Conservation (phyloP, 2,113 vertebrate species). For the Heterocephalus glaber region DNA sequence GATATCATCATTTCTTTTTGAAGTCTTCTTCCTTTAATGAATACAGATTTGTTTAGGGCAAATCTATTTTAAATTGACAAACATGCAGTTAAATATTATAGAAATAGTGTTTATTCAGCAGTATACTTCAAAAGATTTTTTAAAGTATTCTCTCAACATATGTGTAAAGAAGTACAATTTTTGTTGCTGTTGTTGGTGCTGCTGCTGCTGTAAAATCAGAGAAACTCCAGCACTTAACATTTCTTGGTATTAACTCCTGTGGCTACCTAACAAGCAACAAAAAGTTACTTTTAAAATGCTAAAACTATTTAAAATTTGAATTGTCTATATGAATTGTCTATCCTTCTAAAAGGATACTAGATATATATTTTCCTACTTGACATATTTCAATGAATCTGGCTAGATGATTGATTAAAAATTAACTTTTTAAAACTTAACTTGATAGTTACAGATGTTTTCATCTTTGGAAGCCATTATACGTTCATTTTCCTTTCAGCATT, state of each 20-base stretch:
- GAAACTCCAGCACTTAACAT: conserved; percentile 45
- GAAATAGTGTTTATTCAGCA: background rate
- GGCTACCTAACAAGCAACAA: background rate
- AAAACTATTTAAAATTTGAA: conserved; percentile 40
- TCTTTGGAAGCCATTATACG: conserved; percentile 84
- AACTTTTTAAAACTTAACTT: conserved; percentile 83
- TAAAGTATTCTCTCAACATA: background rate
- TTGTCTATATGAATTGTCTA: background rate
- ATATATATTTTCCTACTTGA: background rate
- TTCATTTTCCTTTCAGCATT: conserved; percentile 87
- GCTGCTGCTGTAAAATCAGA: conserved; percentile 9
- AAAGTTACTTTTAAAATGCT: conserved; percentile 17
- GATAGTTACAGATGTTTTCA: conserved; percentile 85
- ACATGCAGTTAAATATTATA: background rate
- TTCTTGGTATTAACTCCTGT: conserved; percentile 12
- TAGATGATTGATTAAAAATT: conserved; percentile 57
- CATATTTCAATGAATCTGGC: too few relatives aligned
- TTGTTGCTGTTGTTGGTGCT: background rate
- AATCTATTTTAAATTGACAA: conserved; percentile 41
- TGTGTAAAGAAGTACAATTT: background rate
- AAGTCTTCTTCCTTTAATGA: conserved; percentile 37
- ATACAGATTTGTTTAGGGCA: background rate
- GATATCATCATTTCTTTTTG: background rate
- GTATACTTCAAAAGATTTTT: conserved; percentile 42
- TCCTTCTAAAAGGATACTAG: conserved; percentile 35